Evolutionary conservation across 2,113 vertebrate genomes (phyloP), one percentile per base, ranked within the genome.

Genomic region (Zingel zingel): DNA sequence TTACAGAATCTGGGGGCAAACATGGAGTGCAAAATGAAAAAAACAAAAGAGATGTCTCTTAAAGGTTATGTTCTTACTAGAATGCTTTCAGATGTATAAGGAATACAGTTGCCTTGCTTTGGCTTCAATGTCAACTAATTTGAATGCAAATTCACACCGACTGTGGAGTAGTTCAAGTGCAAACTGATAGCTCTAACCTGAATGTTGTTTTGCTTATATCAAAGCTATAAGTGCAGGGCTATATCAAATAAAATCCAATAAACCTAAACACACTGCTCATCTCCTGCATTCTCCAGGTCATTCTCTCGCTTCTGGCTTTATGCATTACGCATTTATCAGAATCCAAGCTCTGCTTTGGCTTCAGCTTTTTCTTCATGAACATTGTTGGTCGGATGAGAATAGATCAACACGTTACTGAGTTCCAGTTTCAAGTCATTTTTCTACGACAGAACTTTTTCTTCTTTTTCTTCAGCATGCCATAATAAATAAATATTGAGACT

Each of bases 281-380:
- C 27, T 0, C 21, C 4, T 9, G 4, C 65, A 23, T 23, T 16
- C 43, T 15, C 3, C 70, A 59, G 54, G 54, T 36, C 27, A 0
- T 5, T 1, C 7, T 48, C 39, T 74, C 23, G 30, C n/a, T 58
- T n/a, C 27, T 48, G 25, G n/a, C 18, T 82, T 45, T n/a, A n/a
- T 39, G 71, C 54, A 63, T 82, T 33, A 56, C 27, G n/a, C 21
- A 43, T 51, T 61, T n/a, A 62, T 30, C 27, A n/a, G 21, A 30
- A 53, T 33, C 23, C 67, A 54, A 54, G 47, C 30, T 23, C 11
- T 21, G 43, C 54, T 33, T 11, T 3, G 1, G 14, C 14, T 61
- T 61, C 16, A 27, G 12, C 30, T 39, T 48, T 39, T 33, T 62
- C 45, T 43, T 11, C 2, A 39, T 39, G 11, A 69, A 21, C 19